Evolutionary conservation across 2,888 invertebrate species (phyloP).

Genomic region (Hypsopygia costalis): DNA sequence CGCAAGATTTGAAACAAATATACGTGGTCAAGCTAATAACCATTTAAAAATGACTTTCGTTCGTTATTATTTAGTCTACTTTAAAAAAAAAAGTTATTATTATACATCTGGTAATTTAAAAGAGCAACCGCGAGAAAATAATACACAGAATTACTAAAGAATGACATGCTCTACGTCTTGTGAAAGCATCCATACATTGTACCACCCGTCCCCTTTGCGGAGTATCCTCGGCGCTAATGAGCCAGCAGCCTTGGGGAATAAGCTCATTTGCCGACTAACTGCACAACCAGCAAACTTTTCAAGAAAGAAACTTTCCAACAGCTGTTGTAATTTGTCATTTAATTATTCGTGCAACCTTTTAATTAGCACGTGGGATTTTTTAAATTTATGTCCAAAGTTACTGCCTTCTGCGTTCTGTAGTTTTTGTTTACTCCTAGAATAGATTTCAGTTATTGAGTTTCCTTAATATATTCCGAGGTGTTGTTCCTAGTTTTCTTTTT

Average conservation of each 20-base stretch:
- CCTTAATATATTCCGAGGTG: too few relatives aligned
- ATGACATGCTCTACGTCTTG: conserved; percentile 23
- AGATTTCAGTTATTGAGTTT: background rate
- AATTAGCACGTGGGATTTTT: conserved; percentile 27
- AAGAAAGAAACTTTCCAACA: conserved; percentile 43
- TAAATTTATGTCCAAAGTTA: background rate
- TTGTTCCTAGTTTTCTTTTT: too few relatives aligned
- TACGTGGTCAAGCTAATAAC: too few relatives aligned
- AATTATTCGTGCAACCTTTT: conserved; percentile 41
- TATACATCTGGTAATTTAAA: background rate
- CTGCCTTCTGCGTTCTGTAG: conserved; percentile 1
- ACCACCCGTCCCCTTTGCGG: conserved; percentile 28
- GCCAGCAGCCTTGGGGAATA: conserved; percentile 56
- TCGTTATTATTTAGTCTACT: too few relatives aligned
- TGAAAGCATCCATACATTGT: conserved; percentile 37
- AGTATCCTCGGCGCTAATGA: conserved; percentile 55
- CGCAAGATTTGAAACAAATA: too few relatives aligned
- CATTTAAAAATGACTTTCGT: too few relatives aligned
- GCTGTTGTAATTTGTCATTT: conserved; percentile 56
- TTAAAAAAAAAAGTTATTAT: too few relatives aligned
- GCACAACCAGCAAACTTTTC: conserved; percentile 43
- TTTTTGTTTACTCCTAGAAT: conserved; percentile 10
- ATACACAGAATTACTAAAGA: conserved; percentile 9
- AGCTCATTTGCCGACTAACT: conserved; percentile 62
- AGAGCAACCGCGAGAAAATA: conserved; percentile 4